Percentiles rank a stretch among this genome's conserved stretches.
Evolutionary conservation across 2,113 vertebrate genomes (phyloP).

Genomic region (Brachirus orientalis): DNA sequence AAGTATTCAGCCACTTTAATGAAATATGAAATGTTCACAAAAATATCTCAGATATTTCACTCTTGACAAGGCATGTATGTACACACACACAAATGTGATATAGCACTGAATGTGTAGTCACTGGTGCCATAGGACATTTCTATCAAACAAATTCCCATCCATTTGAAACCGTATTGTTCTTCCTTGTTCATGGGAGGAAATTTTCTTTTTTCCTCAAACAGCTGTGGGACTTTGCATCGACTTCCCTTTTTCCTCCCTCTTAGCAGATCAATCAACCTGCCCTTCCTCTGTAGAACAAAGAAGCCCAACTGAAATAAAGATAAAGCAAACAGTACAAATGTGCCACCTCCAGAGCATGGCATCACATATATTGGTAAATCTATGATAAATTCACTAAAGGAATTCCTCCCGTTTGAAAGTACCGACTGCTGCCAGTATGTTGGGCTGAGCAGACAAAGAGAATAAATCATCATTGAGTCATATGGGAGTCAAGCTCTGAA

Average conservation of each 20-base stretch:
- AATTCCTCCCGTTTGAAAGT: constrained; percentile 46
- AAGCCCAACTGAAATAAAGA: constrained; percentile 16
- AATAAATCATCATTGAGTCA: constrained; percentile 29
- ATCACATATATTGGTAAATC: constrained; percentile 48
- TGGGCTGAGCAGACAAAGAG: constrained; percentile 25
- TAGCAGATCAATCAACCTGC: constrained; percentile 47
- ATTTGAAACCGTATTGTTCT: constrained; percentile 36
- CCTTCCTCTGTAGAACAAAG: constrained; percentile 54
- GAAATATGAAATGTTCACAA: not conserved
- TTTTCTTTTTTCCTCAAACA: constrained; percentile 32
- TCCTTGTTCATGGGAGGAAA: constrained; percentile 31
- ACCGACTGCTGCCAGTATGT: constrained; percentile 5
- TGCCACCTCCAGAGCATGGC: constrained; percentile 38
- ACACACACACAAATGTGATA: no score
- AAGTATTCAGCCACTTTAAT: not conserved
- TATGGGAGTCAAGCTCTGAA: constrained; percentile 44
- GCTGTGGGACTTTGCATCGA: constrained; percentile 38
- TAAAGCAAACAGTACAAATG: constrained; percentile 58
- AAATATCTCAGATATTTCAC: not conserved
- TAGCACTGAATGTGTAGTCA: not conserved
- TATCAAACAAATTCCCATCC: constrained; percentile 20
- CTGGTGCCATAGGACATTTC: not conserved
- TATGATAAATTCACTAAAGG: constrained; percentile 60
- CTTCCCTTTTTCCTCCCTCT: constrained; percentile 14
- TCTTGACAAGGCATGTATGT: no score